Percentiles rank a stretch among this genome's conserved stretches.
phyloP scores from a whole-genome alignment of 2,113 vertebrate species.

The Chloebia gouldiae region DNA sequence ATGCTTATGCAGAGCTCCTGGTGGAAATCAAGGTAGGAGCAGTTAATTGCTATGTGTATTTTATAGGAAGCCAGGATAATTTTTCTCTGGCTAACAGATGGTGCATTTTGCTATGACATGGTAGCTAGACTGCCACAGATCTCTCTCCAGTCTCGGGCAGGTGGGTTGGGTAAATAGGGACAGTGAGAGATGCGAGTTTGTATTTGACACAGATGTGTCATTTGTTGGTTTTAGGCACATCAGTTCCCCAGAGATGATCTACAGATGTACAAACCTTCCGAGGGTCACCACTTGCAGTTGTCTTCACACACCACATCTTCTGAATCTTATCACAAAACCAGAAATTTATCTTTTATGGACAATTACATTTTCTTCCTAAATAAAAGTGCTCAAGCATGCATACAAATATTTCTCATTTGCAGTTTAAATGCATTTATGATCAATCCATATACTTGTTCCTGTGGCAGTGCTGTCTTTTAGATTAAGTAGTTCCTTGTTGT shows the following conservation, averaged over 20 bases:
- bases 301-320: background rate
- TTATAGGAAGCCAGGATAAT: background rate
- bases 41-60: background rate
- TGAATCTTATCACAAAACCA: background rate
- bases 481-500: background rate
- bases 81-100: background rate
- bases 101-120: background rate
- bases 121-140: background rate
- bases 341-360: background rate
- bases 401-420: background rate
- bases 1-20: background rate
- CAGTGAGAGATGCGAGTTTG: background rate
- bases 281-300: background rate
- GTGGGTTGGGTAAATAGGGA: background rate
- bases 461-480: background rate
- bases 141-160: background rate
- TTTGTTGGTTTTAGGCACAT: background rate
- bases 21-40: slow-evolving; percentile 15
- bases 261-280: background rate
- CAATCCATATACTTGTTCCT: background rate
- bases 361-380: background rate
- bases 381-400: background rate
- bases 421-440: background rate
- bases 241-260: background rate
- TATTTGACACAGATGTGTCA: background rate